phyloP scores from a whole-genome alignment of 2,888 invertebrate species.

The Dorcus hopei region DNA sequence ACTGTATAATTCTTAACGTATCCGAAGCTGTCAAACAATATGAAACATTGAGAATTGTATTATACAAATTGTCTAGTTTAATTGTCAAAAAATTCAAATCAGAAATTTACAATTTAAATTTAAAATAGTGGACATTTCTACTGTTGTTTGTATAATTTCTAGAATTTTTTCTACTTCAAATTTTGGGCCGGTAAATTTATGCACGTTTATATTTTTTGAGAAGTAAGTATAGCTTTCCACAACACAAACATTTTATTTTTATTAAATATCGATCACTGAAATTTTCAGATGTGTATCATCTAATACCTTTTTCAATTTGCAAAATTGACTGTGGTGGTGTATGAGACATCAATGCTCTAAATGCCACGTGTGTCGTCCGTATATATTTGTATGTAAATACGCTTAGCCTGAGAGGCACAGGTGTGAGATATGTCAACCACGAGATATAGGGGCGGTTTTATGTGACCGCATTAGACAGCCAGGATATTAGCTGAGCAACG shows the following conservation, averaged over 20 bases:
- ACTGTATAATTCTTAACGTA: no score
- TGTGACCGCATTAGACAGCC: constrained; percentile 43
- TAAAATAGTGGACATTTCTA: no score
- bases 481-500: constrained; percentile 19
- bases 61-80: no score
- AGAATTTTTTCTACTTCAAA: no score
- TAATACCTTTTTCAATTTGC: constrained; percentile 46
- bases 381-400: constrained; percentile 50
- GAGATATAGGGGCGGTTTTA: constrained; percentile 46
- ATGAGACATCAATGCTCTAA: constrained; percentile 39
- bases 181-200: no score
- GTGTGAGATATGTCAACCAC: constrained; percentile 50
- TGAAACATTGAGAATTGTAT: no score
- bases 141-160: not conserved
- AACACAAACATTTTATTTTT: constrained; percentile 4
- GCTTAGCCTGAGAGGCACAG: constrained; percentile 45
- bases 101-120: no score
- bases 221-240: not conserved
- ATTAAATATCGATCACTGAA: constrained; percentile 6
- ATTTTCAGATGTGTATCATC: constrained; percentile 25
- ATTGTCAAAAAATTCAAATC: no score
- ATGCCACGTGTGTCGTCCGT: constrained; percentile 39
- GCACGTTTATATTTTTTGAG: no score
- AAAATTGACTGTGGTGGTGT: constrained; percentile 36
- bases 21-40: no score